Evolutionary conservation across 2,113 vertebrate species (phyloP).

Genomic region (Indicator maculatus): DNA sequence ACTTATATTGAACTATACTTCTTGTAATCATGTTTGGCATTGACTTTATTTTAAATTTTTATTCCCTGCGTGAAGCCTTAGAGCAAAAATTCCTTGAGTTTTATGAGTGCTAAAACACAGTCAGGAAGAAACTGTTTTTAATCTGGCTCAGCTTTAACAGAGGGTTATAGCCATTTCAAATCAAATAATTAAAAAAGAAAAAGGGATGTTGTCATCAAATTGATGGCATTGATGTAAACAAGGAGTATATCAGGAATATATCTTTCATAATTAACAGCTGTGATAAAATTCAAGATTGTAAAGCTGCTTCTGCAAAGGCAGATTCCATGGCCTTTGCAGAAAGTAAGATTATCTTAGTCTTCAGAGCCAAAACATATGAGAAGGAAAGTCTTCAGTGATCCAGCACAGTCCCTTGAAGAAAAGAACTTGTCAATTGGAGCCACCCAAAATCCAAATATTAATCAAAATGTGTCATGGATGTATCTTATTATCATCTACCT

Average conservation of each 20-base stretch:
- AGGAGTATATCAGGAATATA: not conserved
- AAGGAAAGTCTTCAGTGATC: not conserved
- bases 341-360: not conserved
- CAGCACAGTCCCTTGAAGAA: not conserved
- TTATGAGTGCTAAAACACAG: slow-evolving; percentile 12
- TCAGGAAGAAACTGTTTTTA: slow-evolving; percentile 43
- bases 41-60: slow-evolving; percentile 56
- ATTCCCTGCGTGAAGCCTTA: not conserved
- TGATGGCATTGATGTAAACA: slow-evolving; percentile 12
- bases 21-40: slow-evolving; percentile 12
- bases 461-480: not conserved
- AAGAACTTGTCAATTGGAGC: not conserved
- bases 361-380: not conserved
- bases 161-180: slow-evolving; percentile 6
- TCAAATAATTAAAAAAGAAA: slow-evolving; percentile 13
- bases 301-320: slow-evolving; percentile 38
- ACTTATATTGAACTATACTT: slow-evolving; percentile 12
- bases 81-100: slow-evolving; percentile 43
- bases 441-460: not conserved
- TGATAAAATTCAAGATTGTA: slow-evolving; percentile 6
- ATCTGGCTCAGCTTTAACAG: not conserved
- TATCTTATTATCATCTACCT: not conserved
- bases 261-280: slow-evolving; percentile 17
- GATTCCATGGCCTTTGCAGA: not conserved
- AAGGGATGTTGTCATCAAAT: slow-evolving; percentile 17